Base-by-base conservation (phyloP, 2,888 invertebrate species). In the Phlogophora meticulosa region DNA sequence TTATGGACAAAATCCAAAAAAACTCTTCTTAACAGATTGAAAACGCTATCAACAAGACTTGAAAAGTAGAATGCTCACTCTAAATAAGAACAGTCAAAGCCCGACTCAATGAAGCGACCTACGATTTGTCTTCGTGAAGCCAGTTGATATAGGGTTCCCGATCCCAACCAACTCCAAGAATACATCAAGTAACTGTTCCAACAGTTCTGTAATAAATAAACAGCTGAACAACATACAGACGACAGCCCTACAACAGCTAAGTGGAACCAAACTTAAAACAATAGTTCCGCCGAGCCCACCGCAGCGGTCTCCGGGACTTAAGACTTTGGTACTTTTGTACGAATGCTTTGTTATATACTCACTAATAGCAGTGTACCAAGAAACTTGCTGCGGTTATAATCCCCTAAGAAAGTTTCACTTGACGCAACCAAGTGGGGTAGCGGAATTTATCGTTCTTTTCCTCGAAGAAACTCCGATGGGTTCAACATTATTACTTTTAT, bases 381-480 rank as follows among this genome's bases (percentile, higher is more conserved):
- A 80, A 76, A 80, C 61, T 80, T 70, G 22, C 57, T 59, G 72
- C 61, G 78, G 69, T 69, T 66, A 70, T 81, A 81, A 81, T 78
- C 81, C 63, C 42, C 61, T 48, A 56, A 64, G 60, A 65, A 76
- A 76, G 72, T 77, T 77, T 62, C 32, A 36, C 59, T 52, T 48
- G 17, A 34, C 46, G 45, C 28, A 61, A 60, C 75, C 76, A 62
- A 76, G 76, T 73, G 49, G 58, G 53, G 57, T 49, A 24, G n/a
- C 51, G 76, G 70, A 80, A 80, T 76, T 76, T 76, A 76, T 76
- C 36, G 75, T 58, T 56, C 61, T 75, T 76, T 76, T 59, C 51
- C 53, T 55, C 36, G 45, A 40, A 48, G 52, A 60, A 80, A 62
- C 58, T 68, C 69, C 17, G 46, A 65, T 62, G 38, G 56, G 43